Percentiles rank a stretch among this genome's conserved stretches.
Conservation (phyloP, 2,797 vertebrate species). For the Arrhamphus sclerolepis region DNA sequence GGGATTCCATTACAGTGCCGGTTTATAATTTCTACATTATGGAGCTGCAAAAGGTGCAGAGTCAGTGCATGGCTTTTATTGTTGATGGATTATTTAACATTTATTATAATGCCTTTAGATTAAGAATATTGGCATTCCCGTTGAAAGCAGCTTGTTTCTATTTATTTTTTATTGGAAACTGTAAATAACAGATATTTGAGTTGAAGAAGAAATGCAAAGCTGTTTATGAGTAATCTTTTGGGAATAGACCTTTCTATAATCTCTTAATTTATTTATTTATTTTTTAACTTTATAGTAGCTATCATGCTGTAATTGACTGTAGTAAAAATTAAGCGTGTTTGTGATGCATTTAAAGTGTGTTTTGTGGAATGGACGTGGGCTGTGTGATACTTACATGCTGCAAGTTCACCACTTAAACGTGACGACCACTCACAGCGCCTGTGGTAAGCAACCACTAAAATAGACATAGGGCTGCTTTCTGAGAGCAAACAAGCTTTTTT, state of each 20-base stretch:
- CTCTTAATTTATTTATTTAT: neutral
- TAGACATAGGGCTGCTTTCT: neutral
- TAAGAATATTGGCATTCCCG: neutral
- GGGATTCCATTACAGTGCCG: slow-evolving; percentile 31
- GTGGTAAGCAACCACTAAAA: neutral
- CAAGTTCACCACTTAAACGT: neutral
- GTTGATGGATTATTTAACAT: slow-evolving; percentile 11
- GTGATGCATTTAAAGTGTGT: neutral
- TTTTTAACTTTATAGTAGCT: too few relatives aligned
- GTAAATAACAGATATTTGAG: neutral
- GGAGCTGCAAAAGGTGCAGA: slow-evolving; percentile 28
- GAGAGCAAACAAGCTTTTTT: neutral
- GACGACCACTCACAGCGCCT: neutral
- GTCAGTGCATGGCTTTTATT: slow-evolving; percentile 28
- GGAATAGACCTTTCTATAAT: too few relatives aligned
- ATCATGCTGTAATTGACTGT: neutral
- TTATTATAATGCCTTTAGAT: neutral
- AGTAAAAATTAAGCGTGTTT: neutral
- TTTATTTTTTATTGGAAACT: too few relatives aligned
- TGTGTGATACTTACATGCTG: neutral
- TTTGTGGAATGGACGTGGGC: neutral
- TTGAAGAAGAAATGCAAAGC: slow-evolving; percentile 21
- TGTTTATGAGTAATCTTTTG: too few relatives aligned
- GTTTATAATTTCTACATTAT: slow-evolving; percentile 28
- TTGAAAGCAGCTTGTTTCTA: too few relatives aligned